Evolutionary conservation across 2,113 vertebrate species (phyloP), one percentile per base, ranked within the genome.

Genomic region (Plestiodon gilberti): DNA sequence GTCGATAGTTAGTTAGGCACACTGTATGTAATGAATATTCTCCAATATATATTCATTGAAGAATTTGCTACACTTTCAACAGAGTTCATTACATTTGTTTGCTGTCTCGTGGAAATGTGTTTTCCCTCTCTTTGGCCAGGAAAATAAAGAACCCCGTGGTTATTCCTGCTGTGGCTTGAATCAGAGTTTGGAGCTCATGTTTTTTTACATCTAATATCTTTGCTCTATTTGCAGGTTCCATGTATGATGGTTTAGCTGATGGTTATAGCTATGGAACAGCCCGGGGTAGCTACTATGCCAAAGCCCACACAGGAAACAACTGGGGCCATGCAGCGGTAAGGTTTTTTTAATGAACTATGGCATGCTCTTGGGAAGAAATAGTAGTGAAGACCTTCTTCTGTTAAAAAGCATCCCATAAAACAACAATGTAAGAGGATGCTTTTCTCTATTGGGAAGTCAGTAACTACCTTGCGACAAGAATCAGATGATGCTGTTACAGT

Each of bases 301-400:
- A 96, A 95, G 92, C 94, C 85, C 96, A 97, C 75, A 91, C 91
- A 22, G 97, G 95, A 17, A 96, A 95, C 90, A 94, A 0, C 1
- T 97, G 96, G 97, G 96, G 95, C 2, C 96, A 97, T n/a, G n/a
- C n/a, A 43, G 95, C 96, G 97, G 97, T 97, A 96, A 97, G 95
- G 18, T 38, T 86, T 90, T 61, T 15, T 85, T 67, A 88, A 81
- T 67, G 61, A 83, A 3, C 2, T 75, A 75, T 59, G 82, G 30
- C 18, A 10, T 57, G 0, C 1, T 79, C 4, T n/a, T 80, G 84
- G 73, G 85, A 64, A 25, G 33, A 23, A 15, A 57, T 48, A 6
- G 48, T 43, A 28, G 48, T 10, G 30, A 0, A 20, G 43, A 77
- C 23, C 14, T 57, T 62, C 23, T 64, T 80, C 22, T 23, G 57